A percentile compares a stretch with the other conserved stretches of the same genome.
Conservation (phyloP, 2,888 invertebrate genomes). For the Morpho helenor region DNA sequence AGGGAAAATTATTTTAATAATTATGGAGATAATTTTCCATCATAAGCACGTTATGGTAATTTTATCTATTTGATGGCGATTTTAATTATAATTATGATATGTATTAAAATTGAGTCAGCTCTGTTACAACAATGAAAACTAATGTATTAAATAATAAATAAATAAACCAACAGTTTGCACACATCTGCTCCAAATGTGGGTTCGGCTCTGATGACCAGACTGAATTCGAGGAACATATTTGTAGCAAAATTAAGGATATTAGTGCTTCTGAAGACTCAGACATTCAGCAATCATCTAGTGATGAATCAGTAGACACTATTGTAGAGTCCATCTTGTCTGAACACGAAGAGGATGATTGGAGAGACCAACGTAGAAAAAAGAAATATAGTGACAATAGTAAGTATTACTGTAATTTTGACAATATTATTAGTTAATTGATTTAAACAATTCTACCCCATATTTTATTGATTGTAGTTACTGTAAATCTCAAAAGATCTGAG, state of each 20-base stretch:
- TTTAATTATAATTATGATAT: too few relatives aligned
- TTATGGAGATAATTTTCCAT: too few relatives aligned
- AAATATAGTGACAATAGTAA: conserved; percentile 30
- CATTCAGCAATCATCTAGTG: conserved; percentile 33
- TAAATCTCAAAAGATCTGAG: too few relatives aligned
- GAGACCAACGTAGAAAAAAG: conserved; percentile 6
- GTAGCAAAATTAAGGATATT: conserved; percentile 10
- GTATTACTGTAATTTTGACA: conserved; percentile 16
- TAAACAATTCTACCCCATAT: too few relatives aligned
- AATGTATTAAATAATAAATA: too few relatives aligned
- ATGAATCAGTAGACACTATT: conserved; percentile 30
- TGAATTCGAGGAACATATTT: conserved; percentile 32
- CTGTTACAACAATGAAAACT: too few relatives aligned
- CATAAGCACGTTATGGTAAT: too few relatives aligned
- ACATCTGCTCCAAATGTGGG: conserved; percentile 33
- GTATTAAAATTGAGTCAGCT: too few relatives aligned
- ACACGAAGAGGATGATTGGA: conserved; percentile 30
- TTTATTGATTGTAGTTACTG: too few relatives aligned
- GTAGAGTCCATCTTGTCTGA: conserved; percentile 45
- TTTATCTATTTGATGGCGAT: too few relatives aligned
- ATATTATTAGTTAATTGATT: too few relatives aligned
- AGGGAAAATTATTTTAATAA: too few relatives aligned
- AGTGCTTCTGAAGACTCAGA: conserved; percentile 46
- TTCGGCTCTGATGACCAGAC: conserved; percentile 32
- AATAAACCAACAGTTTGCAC: conserved; percentile 24